phyloP scores from a whole-genome alignment of 2,113 vertebrate species.

The Psephotus haematonotus region DNA sequence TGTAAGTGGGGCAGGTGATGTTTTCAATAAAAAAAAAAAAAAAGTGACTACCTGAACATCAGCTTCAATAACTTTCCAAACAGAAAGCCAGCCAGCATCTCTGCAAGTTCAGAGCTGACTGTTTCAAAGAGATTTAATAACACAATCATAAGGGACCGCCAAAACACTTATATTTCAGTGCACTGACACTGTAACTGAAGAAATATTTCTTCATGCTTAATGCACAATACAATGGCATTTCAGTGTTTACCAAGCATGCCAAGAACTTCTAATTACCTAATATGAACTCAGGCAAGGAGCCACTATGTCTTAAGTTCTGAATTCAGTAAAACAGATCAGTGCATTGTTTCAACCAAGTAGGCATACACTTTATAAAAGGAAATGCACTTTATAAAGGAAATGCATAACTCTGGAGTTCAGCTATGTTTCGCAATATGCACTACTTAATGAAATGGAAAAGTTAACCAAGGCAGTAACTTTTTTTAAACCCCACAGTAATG shows the following conservation, averaged over 20 bases:
- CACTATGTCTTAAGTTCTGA: conserved; percentile 41
- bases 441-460: neutral
- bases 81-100: neutral
- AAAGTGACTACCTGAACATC: neutral
- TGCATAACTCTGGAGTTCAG: neutral
- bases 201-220: conserved; percentile 29
- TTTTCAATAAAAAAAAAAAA: neutral
- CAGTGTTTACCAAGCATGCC: conserved; percentile 34
- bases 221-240: conserved; percentile 44
- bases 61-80: neutral
- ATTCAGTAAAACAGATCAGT: conserved; percentile 29
- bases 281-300: conserved; percentile 44
- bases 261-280: conserved; percentile 56
- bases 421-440: neutral
- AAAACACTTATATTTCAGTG: neutral
- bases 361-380: neutral
- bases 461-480: neutral
- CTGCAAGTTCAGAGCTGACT: neutral
- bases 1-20: neutral
- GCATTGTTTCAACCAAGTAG: conserved; percentile 1
- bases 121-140: neutral
- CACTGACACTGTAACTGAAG: neutral
- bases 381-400: conserved; percentile 28
- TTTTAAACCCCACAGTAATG: neutral
- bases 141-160: neutral